Percentiles rank a stretch among this genome's conserved stretches.
Evolutionary conservation across 2,113 vertebrate species (phyloP).

Genomic region (Gambusia affinis): DNA sequence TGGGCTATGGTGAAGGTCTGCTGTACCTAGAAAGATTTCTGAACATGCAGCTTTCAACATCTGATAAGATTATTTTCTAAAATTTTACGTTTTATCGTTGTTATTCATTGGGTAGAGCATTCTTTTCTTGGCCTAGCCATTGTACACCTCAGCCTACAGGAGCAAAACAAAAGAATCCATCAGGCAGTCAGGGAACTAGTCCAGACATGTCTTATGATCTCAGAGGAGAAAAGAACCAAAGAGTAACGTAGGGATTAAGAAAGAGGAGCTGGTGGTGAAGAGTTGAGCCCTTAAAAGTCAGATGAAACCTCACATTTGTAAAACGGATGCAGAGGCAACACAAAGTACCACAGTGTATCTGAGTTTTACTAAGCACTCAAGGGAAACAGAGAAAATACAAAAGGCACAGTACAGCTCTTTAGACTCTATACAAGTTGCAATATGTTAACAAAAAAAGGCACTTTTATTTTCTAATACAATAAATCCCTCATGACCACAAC

Average conservation of each 20-base stretch:
- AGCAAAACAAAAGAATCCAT: background rate
- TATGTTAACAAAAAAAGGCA: background rate
- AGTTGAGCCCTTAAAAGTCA: background rate
- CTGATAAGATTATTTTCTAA: too few relatives aligned
- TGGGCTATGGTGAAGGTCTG: background rate
- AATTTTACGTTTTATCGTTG: too few relatives aligned
- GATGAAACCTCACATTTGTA: background rate
- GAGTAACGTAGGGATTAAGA: background rate
- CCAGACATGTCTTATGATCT: background rate
- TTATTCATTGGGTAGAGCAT: background rate
- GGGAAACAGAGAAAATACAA: background rate
- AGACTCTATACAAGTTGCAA: background rate
- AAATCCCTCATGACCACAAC: background rate
- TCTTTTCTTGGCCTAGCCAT: background rate
- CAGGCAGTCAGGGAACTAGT: background rate
- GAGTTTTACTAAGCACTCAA: background rate
- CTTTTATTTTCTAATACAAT: background rate
- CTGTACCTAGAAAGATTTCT: too few relatives aligned
- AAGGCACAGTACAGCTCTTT: background rate
- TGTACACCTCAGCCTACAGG: background rate
- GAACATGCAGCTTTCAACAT: too few relatives aligned
- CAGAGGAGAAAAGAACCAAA: background rate
- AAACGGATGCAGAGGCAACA: background rate
- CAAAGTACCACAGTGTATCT: background rate
- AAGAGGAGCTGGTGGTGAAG: background rate